These are phyloP conservation scores for Thaumetopoea pityocampa DNA, from an alignment of 1,140 invertebrate species.

Conservation along the genomic window DNA sequence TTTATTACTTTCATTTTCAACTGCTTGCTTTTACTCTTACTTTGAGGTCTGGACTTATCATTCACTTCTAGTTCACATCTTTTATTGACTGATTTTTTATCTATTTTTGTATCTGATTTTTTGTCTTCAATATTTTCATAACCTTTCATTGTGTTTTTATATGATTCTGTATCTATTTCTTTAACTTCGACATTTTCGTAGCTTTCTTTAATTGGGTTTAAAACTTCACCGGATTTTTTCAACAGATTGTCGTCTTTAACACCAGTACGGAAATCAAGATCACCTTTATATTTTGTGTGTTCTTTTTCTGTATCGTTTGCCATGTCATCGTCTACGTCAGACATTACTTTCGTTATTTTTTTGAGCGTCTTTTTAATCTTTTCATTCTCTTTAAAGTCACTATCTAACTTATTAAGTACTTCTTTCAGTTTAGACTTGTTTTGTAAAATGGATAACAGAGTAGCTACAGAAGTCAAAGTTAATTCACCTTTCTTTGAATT, in stretches of 20 bases:
- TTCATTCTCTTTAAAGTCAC: constrained; percentile 47
- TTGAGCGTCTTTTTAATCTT: constrained; percentile 64
- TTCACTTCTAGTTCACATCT: no score
- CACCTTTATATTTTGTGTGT: constrained; percentile 7
- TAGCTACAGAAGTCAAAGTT: constrained; percentile 40
- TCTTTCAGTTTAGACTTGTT: constrained; percentile 63
- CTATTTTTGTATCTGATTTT: no score
- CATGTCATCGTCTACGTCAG: constrained; percentile 43
- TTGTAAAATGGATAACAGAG: constrained; percentile 56
- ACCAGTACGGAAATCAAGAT: background rate
- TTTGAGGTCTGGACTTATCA: no score
- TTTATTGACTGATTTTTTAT: no score
- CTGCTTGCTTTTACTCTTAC: no score
- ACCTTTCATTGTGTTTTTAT: no score
- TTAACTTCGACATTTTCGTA: no score
- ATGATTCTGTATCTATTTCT: no score
- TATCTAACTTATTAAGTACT: constrained; percentile 42
- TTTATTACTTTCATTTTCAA: constrained; percentile 19
- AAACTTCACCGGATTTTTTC: no score
- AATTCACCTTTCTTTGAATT: constrained; percentile 16
- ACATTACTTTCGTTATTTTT: constrained; percentile 58
- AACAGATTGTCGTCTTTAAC: no score
- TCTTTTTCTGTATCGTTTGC: background rate
- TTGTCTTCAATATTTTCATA: no score
- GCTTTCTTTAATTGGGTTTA: no score